Evolutionary conservation across 2,113 vertebrate species (phyloP).

Genomic region (Caranx melampygus): DNA sequence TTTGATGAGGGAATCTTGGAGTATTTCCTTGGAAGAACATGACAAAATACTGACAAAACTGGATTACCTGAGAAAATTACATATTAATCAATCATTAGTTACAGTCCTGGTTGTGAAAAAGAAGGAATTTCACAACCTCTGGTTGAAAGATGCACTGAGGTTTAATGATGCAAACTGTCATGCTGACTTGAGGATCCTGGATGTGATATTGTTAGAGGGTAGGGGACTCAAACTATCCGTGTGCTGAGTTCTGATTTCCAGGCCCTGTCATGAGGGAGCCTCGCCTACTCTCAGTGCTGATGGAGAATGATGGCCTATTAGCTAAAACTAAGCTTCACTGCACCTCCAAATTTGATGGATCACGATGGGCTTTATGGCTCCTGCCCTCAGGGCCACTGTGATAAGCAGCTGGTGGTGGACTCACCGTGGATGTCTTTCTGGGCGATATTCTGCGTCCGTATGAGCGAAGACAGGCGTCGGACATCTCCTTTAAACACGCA

Average conservation of each 20-base stretch:
- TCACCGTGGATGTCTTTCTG: conserved; percentile 97
- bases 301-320: conserved; percentile 36
- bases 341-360: conserved; percentile 20
- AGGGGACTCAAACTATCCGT: not conserved
- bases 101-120: not conserved
- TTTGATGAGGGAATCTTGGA: not conserved
- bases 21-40: no score
- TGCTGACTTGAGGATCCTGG: not conserved
- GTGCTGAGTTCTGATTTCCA: not conserved
- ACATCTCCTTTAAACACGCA: conserved; percentile 97
- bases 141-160: not conserved
- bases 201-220: not conserved
- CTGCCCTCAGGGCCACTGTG: not conserved
- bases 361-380: not conserved
- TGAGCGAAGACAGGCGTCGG: conserved; percentile 92
- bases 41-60: no score
- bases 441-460: conserved; percentile 95
- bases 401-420: conserved; percentile 45
- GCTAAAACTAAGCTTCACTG: conserved; percentile 36
- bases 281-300: conserved; percentile 33
- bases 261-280: conserved; percentile 44
- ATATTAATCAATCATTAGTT: not conserved
- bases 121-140: not conserved
- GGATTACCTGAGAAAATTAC: no score
- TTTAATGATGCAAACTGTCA: not conserved